Evolutionary conservation across 1,140 invertebrate species (phyloP).

Genomic region (Drosophila leontia): DNA sequence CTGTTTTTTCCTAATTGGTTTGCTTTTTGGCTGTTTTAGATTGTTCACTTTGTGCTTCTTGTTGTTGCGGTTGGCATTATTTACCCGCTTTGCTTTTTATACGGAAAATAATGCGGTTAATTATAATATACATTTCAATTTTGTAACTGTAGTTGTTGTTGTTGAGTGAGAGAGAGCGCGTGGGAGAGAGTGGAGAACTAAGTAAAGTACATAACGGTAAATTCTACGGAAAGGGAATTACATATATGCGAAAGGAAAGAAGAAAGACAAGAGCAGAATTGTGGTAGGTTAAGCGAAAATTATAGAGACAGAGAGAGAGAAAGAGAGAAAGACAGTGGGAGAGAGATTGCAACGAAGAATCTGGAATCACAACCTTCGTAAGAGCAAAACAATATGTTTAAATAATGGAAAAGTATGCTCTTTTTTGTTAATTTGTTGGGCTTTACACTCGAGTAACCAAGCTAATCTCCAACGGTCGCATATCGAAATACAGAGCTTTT

Average conservation of each 20-base stretch:
- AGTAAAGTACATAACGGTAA: slow-evolving; percentile 57
- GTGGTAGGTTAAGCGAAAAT: slow-evolving; percentile 30
- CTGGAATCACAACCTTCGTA: slow-evolving; percentile 26
- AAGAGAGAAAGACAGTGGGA: slow-evolving; percentile 1
- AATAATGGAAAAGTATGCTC: slow-evolving; percentile 12
- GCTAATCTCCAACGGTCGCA: slow-evolving; percentile 5
- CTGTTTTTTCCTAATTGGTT: slow-evolving; percentile 41
- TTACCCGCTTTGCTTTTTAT: slow-evolving; percentile 41
- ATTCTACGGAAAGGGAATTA: slow-evolving; percentile 44
- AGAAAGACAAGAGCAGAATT: slow-evolving; percentile 26
- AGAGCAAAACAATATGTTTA: slow-evolving; percentile 5
- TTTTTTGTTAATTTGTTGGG: slow-evolving; percentile 2
- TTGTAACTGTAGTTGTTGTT: slow-evolving; percentile 35
- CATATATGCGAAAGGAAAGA: slow-evolving; percentile 9
- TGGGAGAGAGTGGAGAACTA: slow-evolving; percentile 46
- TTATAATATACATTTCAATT: slow-evolving; percentile 38
- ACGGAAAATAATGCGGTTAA: slow-evolving; percentile 59
- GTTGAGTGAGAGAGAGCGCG: slow-evolving; percentile 35
- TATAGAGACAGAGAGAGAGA: slow-evolving; percentile 3
- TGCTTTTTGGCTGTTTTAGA: slow-evolving; percentile 37
- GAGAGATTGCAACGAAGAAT: slow-evolving; percentile 27
- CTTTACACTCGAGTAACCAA: slow-evolving; percentile 4
- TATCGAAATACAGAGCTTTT: slow-evolving; percentile 7
- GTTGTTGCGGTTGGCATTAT: slow-evolving; percentile 18
- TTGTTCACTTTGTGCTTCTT: slow-evolving; percentile 63